Percentiles rank a stretch among this genome's conserved stretches.
These are phyloP conservation scores for Drosophila limbata DNA, from an alignment of 2,888 invertebrate species.

Conservation along the genomic window DNA sequence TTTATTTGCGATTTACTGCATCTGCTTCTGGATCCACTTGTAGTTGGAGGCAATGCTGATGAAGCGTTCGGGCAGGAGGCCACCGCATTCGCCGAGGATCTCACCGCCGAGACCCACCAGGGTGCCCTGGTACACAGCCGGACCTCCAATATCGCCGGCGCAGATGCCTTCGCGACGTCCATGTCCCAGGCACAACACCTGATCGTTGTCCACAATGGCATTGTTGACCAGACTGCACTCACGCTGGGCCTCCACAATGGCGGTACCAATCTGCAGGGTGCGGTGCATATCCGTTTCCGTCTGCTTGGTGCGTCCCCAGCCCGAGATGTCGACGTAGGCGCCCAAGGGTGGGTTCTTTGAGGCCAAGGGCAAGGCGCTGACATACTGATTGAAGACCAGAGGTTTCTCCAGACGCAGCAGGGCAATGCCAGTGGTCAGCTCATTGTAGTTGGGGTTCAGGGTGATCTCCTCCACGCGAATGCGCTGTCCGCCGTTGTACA, in stretches of 20 bases:
- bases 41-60: constrained; percentile 68
- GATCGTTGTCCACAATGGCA: constrained; percentile 34
- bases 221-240: constrained; percentile 42
- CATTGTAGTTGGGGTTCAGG: constrained; percentile 65
- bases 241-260: constrained; percentile 43
- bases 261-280: constrained; percentile 59
- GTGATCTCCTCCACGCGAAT: constrained; percentile 60
- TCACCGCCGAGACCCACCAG: constrained; percentile 79
- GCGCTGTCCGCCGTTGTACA: constrained; percentile 77
- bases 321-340: constrained; percentile 71
- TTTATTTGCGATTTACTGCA: constrained; percentile 47
- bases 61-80: constrained; percentile 75
- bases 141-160: constrained; percentile 83
- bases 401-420: constrained; percentile 67
- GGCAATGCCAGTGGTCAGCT: constrained; percentile 75
- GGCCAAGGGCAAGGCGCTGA: constrained; percentile 67
- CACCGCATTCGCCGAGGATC: constrained; percentile 74
- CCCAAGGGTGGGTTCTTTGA: constrained; percentile 48
- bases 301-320: constrained; percentile 75
- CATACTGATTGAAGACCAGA: constrained; percentile 50
- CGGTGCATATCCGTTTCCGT: constrained; percentile 57
- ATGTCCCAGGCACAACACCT: constrained; percentile 79
- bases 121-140: constrained; percentile 68
- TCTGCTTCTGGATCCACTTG: constrained; percentile 69
- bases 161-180: constrained; percentile 78